Evolutionary conservation across 2,888 invertebrate species (phyloP).

Genomic region (Eupeodes latifasciatus): DNA sequence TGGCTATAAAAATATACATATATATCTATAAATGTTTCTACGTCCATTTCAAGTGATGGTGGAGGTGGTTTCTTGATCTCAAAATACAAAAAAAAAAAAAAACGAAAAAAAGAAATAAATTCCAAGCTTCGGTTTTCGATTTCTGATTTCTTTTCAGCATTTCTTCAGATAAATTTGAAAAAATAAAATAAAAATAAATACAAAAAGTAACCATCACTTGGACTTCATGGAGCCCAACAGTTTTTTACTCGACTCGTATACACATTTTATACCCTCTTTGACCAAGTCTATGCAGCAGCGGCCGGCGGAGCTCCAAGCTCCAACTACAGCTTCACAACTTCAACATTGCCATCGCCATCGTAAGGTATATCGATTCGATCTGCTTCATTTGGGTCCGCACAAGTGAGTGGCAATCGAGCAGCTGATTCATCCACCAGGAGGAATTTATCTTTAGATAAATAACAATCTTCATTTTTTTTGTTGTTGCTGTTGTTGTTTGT

Average conservation of each 20-base stretch:
- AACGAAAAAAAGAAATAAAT: slow-evolving; percentile 6
- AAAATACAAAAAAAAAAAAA: slow-evolving; percentile 34
- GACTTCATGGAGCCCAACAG: background rate
- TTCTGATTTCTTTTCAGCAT: slow-evolving; percentile 73
- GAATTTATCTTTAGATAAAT: slow-evolving; percentile 30
- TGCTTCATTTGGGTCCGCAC: slow-evolving; percentile 62
- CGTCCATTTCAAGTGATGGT: slow-evolving; percentile 41
- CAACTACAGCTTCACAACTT: slow-evolving; percentile 3
- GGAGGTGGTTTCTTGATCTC: slow-evolving; percentile 62
- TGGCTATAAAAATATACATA: slow-evolving; percentile 40
- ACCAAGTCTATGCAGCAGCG: background rate
- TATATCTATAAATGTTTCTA: background rate
- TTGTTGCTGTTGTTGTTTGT: slow-evolving; percentile 55
- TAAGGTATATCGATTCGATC: slow-evolving; percentile 38
- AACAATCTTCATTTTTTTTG: slow-evolving; percentile 45
- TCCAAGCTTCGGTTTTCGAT: slow-evolving; percentile 63
- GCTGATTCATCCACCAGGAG: slow-evolving; percentile 66
- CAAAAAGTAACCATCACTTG: slow-evolving; percentile 29
- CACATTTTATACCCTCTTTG: slow-evolving; percentile 27
- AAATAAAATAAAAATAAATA: background rate
- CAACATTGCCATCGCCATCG: background rate
- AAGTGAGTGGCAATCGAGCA: slow-evolving; percentile 59
- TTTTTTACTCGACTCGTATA: background rate
- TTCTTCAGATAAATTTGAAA: slow-evolving; percentile 52
- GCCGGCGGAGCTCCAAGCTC: too few species aligned